Evolutionary conservation across 2,888 invertebrate genomes (phyloP), one percentile per base, ranked within the genome.

Genomic region (Nasonia oneida): DNA sequence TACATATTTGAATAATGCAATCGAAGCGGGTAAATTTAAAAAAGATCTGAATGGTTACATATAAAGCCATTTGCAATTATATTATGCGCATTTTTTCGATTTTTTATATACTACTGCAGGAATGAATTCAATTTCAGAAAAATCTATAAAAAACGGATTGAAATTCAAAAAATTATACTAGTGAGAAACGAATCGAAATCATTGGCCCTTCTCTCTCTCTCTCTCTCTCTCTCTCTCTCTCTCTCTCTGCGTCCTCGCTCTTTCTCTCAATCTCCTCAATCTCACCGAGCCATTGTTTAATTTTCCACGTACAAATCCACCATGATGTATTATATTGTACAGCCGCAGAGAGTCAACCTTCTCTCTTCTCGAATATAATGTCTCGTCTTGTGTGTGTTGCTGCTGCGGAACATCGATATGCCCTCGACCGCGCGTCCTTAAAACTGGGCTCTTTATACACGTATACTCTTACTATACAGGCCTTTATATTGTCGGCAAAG

Each of bases 241-340:
- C 29, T 29, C 29, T 29, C 29, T 29, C 29, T 29, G 5, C 18
- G 64, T 64, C 67, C 70, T 79, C 79, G 33, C 23, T 42, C 57
- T 42, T 81, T 71, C 53, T 53, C 70, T 53, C 15, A 61, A 73
- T 73, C 73, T 81, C 14, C 73, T 73, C 61, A 57, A 61, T 81
- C 81, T 81, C 77, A 53, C 57, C 39, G 57, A 39, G 73, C 61
- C 81, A 81, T 81, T 73, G 81, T 81, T 81, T 61, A 73, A 81
- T 73, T 81, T 70, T 29, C 39, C 23, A 61, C 73, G 57, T 8
- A 53, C 23, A 67, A 64, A 67, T 47, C 64, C 1, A 37, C 76
- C 67, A 8, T 23, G n/a, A 29, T 29, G 29, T 57, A 57, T 5
- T 39, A n/a, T 5, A 57, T 57, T n/a, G 23, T n/a, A 33, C 29